Percentiles rank a stretch among this genome's conserved stretches.
phyloP scores from a whole-genome alignment of 64 coral and sea anemone genomes.

The Stichodactyla mertensii region DNA sequence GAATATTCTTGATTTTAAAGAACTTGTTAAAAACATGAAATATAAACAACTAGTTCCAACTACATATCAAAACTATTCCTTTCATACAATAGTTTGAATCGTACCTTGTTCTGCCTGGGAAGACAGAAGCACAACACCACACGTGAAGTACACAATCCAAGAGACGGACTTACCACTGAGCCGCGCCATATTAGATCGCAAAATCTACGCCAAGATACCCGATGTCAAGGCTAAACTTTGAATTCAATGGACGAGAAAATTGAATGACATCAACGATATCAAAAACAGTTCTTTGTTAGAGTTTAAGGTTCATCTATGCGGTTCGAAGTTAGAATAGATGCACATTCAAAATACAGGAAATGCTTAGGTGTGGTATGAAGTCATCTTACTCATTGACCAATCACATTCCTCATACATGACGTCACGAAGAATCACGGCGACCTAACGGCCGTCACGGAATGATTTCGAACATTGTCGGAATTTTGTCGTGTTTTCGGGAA shows the following conservation, averaged over 20 bases:
- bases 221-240: neutral
- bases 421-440: neutral
- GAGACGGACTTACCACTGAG: neutral
- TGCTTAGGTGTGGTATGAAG: conserved; percentile 29
- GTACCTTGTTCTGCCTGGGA: neutral
- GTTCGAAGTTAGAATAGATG: conserved; percentile 2
- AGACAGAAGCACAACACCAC: neutral
- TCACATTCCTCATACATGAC: conserved; percentile 6
- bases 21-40: neutral
- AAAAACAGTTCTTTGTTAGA: neutral
- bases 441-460: neutral
- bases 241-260: neutral
- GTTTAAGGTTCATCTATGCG: neutral
- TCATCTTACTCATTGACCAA: neutral
- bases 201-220: neutral
- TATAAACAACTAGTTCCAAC: neutral
- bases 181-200: neutral
- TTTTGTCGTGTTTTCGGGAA: neutral
- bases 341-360: conserved; percentile 22
- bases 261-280: neutral
- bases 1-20: neutral
- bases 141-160: neutral
- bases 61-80: no score
- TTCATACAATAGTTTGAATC: neutral
- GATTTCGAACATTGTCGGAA: neutral